Conservation (phyloP, 2,113 vertebrate genomes). For the Thermophis baileyi region DNA sequence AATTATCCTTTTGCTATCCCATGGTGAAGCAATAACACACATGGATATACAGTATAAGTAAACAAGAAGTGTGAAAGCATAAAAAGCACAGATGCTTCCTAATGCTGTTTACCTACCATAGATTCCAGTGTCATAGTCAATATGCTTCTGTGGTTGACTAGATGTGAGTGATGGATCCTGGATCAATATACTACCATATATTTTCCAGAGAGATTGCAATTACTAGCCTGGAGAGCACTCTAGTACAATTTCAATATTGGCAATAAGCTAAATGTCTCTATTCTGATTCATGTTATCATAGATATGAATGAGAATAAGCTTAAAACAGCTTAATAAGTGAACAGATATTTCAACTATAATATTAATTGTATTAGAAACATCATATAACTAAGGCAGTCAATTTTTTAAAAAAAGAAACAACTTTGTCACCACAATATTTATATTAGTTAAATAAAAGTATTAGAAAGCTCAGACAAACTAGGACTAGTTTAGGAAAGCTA, state of each 20-base stretch:
- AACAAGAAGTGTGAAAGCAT: conserved; percentile 47
- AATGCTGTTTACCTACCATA: conserved; percentile 47
- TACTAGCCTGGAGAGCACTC: conserved; percentile 61
- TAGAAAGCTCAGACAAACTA: conserved; percentile 13
- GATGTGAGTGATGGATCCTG: conserved; percentile 40
- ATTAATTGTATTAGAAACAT: conserved; percentile 4
- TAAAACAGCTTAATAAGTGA: conserved; percentile 53
- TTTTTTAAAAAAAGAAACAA: background rate
- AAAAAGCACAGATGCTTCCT: conserved; percentile 26
- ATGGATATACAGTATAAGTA: conserved; percentile 17
- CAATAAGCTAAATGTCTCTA: conserved; percentile 63
- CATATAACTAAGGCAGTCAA: conserved; percentile 9
- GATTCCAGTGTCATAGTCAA: conserved; percentile 39
- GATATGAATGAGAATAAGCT: conserved; percentile 53
- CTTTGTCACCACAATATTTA: conserved; percentile 39
- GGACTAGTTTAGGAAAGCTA: conserved; percentile 13
- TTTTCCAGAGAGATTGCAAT: conserved; percentile 63
- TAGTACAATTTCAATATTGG: conserved; percentile 62
- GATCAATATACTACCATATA: conserved; percentile 65
- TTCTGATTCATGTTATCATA: conserved; percentile 48
- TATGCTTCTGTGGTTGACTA: conserved; percentile 51
- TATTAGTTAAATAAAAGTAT: conserved; percentile 33
- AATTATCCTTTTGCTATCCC: background rate
- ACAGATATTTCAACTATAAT: conserved; percentile 24
- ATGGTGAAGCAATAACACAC: conserved; percentile 2